Evolutionary conservation across 2,797 vertebrate species (phyloP), one percentile per base, ranked within the genome.

Genomic region (Chromobotia macracanthus): DNA sequence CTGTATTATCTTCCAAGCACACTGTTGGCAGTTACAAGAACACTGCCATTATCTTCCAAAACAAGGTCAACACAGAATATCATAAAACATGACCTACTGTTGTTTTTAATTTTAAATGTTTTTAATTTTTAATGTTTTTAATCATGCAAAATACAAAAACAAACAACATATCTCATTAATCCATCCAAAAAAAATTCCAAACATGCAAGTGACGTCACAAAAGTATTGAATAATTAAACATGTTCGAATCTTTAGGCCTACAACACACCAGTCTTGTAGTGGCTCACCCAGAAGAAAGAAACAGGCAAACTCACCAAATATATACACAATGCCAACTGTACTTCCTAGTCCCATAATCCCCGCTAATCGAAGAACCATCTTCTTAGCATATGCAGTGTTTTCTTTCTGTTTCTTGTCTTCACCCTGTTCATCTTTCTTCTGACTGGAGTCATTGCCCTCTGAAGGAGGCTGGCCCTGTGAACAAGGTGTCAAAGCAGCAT

Each of bases 381-480:
- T 96, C 89, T 95, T 97, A 1, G 95, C 94, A 0, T 95, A 95
- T 21, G 95, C 94, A 0, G 92, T 92, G 81, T 95, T 95, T 84
- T 96, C 95, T 41, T 94, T 94, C 87, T 93, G 90, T 50, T 93
- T 90, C 75, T 91, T 94, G 78, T 95, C 95, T 21, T 95, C 91
- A 0, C 88, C 25, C 83, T 92, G 86, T 3, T 90, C 88, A n/a
- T 87, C 80, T 73, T 87, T 77, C 60, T 79, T 80, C 73, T 86
- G 80, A 1, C 84, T 85, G 8, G 63, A 67, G 58, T 74, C 86
- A 12, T 89, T 86, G 0, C 55, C 87, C 11, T 84, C 88, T 18
- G 89, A 83, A 58, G 91, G 87, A 28, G 91, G 84, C 83, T 90
- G 90, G 13, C 85, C 90, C 92, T 93, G 79, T 0, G 2, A 72